Conservation (phyloP, 2,113 vertebrate genomes). For the Pundamilia nyererei region DNA sequence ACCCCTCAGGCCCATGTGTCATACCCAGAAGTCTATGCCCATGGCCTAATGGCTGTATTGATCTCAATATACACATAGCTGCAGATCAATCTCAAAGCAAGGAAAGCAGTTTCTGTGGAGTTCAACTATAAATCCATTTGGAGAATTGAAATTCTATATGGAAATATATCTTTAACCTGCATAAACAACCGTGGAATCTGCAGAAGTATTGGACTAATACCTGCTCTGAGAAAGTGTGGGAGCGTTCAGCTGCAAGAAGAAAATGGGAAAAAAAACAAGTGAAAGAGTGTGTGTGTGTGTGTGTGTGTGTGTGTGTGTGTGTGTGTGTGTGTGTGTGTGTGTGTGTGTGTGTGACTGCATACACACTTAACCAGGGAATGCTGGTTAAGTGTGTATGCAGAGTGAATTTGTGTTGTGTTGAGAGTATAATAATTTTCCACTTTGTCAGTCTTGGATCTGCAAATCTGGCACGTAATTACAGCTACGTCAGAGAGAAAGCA, state of each 20-base stretch:
- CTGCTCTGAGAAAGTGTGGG: not conserved
- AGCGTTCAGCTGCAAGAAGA: not conserved
- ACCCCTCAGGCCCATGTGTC: not conserved
- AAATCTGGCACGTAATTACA: not conserved
- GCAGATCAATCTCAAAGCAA: not conserved
- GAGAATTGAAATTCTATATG: not conserved
- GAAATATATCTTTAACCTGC: not conserved
- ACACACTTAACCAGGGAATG: not conserved
- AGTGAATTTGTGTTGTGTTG: not conserved
- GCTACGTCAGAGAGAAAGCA: not conserved
- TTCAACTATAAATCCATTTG: not conserved
- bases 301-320: not conserved
- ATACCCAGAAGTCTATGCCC: not conserved
- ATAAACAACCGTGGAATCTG: not conserved
- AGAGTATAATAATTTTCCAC: not conserved
- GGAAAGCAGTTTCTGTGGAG: not conserved
- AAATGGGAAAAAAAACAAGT: not conserved
- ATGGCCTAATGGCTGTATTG: not conserved
- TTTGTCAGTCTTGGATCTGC: not conserved
- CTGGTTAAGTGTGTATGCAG: not conserved
- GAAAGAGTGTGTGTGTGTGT: not conserved
- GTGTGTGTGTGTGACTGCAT: not conserved
- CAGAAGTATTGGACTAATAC: not conserved
- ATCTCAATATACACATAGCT: not conserved
- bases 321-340: not conserved